Percentiles rank a stretch among this genome's conserved stretches.
Conservation (phyloP, 2,113 vertebrate genomes). For the Sander lucioperca region DNA sequence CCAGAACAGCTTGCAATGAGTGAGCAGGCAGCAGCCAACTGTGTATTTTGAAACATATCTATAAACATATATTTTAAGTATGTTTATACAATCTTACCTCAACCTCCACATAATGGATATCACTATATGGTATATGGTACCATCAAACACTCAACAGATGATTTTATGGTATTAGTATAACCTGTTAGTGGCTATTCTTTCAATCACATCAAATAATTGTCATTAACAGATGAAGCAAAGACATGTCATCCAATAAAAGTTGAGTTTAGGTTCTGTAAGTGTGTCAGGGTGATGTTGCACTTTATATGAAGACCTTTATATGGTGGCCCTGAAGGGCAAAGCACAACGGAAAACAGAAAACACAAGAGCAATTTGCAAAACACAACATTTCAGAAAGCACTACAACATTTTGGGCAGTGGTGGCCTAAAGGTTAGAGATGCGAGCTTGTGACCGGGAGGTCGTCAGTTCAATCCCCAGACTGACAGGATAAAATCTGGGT, state of each 20-base stretch:
- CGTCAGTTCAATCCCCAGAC: too few species aligned
- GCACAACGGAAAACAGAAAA: too few species aligned
- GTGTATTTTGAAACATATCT: background rate
- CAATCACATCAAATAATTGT: background rate
- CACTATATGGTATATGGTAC: too few species aligned
- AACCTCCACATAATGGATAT: background rate
- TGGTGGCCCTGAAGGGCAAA: too few species aligned
- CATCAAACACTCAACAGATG: too few species aligned
- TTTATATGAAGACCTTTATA: background rate
- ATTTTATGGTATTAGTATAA: too few species aligned
- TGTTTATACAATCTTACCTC: background rate
- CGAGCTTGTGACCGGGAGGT: too few species aligned
- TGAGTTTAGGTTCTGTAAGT: background rate
- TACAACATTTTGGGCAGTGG: too few species aligned
- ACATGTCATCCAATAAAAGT: background rate
- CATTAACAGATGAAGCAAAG: background rate
- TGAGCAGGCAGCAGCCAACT: background rate
- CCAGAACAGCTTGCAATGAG: background rate
- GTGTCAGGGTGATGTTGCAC: background rate
- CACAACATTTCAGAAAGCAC: too few species aligned
- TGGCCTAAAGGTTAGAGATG: too few species aligned
- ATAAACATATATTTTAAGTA: background rate
- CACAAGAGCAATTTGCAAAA: too few species aligned
- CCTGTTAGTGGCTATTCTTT: conserved; percentile 4
- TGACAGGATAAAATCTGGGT: too few species aligned